Evolutionary conservation across 1,140 invertebrate species (phyloP), one percentile per base, ranked within the genome.

Genomic region (Temnothorax longispinosus): DNA sequence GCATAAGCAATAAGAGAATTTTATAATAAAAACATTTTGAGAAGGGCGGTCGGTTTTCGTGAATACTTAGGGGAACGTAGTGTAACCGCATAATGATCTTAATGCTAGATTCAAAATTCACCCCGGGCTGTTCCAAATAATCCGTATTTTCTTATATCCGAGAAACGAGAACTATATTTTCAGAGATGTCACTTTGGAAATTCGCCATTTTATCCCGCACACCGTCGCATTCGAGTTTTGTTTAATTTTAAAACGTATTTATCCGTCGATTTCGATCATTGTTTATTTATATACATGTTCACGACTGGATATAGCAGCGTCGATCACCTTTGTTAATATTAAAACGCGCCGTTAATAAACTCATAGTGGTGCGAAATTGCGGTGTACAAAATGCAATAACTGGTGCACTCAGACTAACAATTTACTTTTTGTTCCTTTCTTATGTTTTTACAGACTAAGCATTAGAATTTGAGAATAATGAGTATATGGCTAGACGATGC

Each of bases 1-100:
- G 13, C 27, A 56, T 81, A 81, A 90, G 72, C 27, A 62, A 74
- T 85, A 69, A 77, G 62, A 71, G 15, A 18, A 77, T 85, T 62
- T 18, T 7, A 27, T 27, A 27, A 27, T 27, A 27, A 27, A 27
- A 27, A 1, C 27, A 27, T 27, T 27, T 27, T 27, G 27, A 27
- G 56, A 71, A 47, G 15, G n/a, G 13, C 18, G 35, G 13, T 21
- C 65, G 18, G 0, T 11, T 84, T 60, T 52, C 11, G 27, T 27
- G 56, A 11, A 64, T 77, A 82, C 47, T 89, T 65, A 50, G 50
- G 41, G 11, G 72, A 82, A 72, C 50, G 35, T 38, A 52, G 7
- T 11, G 18, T 71, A 4, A 60, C n/a, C 54, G 47, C 27, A 0
- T 87, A 64, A 77, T 44, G 69, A 38, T 21, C 76, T 86, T n/a